Percentiles rank a stretch among this genome's conserved stretches.
phyloP scores from a whole-genome alignment of 1,140 invertebrate species.

The Drosophila pseudoananassae region DNA sequence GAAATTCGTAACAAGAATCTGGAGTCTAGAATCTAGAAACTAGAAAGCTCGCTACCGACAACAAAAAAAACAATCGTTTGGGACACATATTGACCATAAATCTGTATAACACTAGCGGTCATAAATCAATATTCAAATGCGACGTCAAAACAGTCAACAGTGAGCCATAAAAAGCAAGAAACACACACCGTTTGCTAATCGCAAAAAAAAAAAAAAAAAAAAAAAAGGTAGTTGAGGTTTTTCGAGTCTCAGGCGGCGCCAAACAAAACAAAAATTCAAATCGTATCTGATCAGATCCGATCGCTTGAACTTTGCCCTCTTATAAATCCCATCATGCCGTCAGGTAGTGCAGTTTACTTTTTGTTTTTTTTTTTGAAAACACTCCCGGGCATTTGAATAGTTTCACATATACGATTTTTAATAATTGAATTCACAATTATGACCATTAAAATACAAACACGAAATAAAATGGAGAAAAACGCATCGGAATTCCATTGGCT shows the following conservation, averaged over 20 bases:
- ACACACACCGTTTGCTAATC: constrained; percentile 6
- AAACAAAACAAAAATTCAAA: constrained; percentile 35
- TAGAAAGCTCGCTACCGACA: constrained; percentile 23
- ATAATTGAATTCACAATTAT: constrained; percentile 1
- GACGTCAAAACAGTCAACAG: constrained; percentile 2
- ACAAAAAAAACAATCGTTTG: constrained; percentile 31
- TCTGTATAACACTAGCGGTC: constrained; percentile 44
- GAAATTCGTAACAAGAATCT: neutral
- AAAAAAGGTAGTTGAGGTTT: neutral
- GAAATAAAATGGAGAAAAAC: constrained; percentile 15
- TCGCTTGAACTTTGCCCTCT: constrained; percentile 46
- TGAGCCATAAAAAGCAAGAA: constrained; percentile 1
- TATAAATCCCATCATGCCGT: constrained; percentile 17
- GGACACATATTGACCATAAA: constrained; percentile 51
- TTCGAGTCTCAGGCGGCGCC: constrained; percentile 7
- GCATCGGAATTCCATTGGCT: constrained; percentile 40
- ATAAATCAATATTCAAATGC: constrained; percentile 57
- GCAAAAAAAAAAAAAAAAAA: neutral
- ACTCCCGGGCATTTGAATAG: neutral
- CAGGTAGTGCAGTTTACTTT: constrained; percentile 11
- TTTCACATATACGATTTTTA: neutral
- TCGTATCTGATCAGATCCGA: constrained; percentile 26
- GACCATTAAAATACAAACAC: constrained; percentile 32
- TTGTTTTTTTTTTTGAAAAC: too few species aligned
- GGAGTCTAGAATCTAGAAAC: constrained; percentile 7